phyloP scores from a whole-genome alignment of 2,113 vertebrate genomes.

The Puffinus mauretanicus region DNA sequence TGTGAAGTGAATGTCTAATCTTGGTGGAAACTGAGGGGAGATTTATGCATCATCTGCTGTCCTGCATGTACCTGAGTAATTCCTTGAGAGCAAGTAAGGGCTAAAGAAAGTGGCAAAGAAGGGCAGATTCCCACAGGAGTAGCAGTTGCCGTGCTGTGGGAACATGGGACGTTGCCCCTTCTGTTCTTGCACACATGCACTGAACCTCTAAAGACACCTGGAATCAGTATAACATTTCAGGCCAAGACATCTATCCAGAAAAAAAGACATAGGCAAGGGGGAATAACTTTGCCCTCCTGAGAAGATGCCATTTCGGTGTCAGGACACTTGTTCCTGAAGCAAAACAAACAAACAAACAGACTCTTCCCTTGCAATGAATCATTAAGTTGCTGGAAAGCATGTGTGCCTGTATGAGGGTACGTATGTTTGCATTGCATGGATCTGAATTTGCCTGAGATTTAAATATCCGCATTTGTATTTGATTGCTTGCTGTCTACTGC shows the following conservation, averaged over 20 bases:
- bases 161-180: neutral
- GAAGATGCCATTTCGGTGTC: neutral
- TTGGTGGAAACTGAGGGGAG: neutral
- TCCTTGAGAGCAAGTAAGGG: neutral
- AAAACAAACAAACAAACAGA: neutral
- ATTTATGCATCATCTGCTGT: neutral
- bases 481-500: neutral
- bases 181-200: neutral
- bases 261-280: neutral
- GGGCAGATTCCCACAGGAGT: neutral
- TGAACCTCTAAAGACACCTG: neutral
- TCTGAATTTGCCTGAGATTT: neutral
- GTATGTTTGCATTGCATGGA: neutral
- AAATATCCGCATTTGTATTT: neutral
- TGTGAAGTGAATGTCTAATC: neutral
- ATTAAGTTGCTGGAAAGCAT: neutral
- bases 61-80: neutral
- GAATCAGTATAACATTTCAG: neutral
- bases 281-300: neutral
- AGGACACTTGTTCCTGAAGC: neutral
- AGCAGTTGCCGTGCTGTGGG: neutral
- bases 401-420: neutral
- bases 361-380: neutral
- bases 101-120: neutral
- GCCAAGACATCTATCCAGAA: neutral